Percentiles rank a stretch among this genome's conserved stretches.
Conservation (phyloP, 1,140 invertebrate species). For the Caenorhabditis inopinata region DNA sequence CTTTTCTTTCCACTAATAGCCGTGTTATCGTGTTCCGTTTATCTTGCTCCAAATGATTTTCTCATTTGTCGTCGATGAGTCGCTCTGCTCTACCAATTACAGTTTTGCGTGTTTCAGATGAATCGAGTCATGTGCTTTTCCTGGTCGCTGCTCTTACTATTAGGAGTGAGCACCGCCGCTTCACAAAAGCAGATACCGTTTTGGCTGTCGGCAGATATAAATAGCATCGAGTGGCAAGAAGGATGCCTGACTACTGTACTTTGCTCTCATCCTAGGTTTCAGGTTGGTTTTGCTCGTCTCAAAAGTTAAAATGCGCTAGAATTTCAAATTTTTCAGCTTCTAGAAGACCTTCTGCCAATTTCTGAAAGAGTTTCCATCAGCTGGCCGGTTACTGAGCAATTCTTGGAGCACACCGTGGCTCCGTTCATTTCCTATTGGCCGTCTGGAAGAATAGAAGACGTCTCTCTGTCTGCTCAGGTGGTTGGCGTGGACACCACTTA, state of each 20-base stretch:
- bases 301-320: constrained; percentile 16
- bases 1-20: too few relatives aligned
- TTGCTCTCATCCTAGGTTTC: constrained; percentile 44
- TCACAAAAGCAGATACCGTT: constrained; percentile 18
- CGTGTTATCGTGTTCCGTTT: background rate
- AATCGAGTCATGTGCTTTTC: too few relatives aligned
- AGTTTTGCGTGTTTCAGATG: background rate
- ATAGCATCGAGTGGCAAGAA: constrained; percentile 43
- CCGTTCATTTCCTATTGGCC: constrained; percentile 48
- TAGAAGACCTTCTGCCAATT: constrained; percentile 41
- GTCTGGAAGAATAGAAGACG: constrained; percentile 43
- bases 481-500: constrained; percentile 51
- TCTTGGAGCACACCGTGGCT: constrained; percentile 42
- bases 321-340: constrained; percentile 34
- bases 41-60: too few relatives aligned
- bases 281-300: constrained; percentile 13
- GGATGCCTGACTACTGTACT: constrained; percentile 47
- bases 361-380: constrained; percentile 38
- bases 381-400: constrained; percentile 44
- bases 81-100: too few relatives aligned
- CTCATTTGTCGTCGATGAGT: too few relatives aligned
- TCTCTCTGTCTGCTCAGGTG: constrained; percentile 42
- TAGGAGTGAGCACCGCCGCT: too few relatives aligned
- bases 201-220: constrained; percentile 47
- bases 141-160: too few relatives aligned